A percentile compares a stretch with the other conserved stretches of the same genome.
Conservation (phyloP, 1,140 invertebrate species). For the Drosophila nigromelanica region DNA sequence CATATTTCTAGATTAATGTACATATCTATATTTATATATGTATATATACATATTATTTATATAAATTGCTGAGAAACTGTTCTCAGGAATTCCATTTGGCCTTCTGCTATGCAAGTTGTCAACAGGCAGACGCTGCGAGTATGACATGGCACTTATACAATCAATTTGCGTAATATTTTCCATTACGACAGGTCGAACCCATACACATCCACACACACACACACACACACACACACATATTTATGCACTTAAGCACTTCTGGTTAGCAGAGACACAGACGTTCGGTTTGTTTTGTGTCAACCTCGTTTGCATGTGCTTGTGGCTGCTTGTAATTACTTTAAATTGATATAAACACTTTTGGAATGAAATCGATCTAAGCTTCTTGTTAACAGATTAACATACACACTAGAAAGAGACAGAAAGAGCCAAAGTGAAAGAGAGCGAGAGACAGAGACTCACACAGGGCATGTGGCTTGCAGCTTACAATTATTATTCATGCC, state of each 20-base stretch:
- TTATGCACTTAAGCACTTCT: conserved; percentile 11
- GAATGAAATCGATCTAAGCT: conserved; percentile 82
- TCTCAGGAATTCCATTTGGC: conserved; percentile 23
- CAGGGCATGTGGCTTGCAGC: conserved; percentile 51
- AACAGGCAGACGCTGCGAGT: conserved; percentile 32
- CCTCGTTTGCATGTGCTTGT: conserved; percentile 62
- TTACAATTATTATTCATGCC: conserved; percentile 79
- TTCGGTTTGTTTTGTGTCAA: conserved; percentile 40
- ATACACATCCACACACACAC: conserved; percentile 12
- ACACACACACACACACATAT: conserved; percentile 10
- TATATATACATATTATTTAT: background rate
- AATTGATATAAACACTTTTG: conserved; percentile 82
- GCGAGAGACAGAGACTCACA: background rate
- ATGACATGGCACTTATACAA: conserved; percentile 54
- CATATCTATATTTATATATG: background rate
- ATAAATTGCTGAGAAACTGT: conserved; percentile 1
- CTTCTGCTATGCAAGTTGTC: conserved; percentile 28
- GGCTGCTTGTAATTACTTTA: conserved; percentile 81
- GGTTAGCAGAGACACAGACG: conserved; percentile 19
- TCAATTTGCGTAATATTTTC: conserved; percentile 62
- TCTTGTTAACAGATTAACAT: conserved; percentile 82
- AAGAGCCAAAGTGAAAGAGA: background rate
- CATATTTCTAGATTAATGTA: conserved; percentile 3
- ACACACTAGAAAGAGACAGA: conserved; percentile 18
- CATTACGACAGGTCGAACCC: conserved; percentile 32